Base-by-base conservation (phyloP, 1,140 invertebrate species). In the Drosophila busckii region DNA sequence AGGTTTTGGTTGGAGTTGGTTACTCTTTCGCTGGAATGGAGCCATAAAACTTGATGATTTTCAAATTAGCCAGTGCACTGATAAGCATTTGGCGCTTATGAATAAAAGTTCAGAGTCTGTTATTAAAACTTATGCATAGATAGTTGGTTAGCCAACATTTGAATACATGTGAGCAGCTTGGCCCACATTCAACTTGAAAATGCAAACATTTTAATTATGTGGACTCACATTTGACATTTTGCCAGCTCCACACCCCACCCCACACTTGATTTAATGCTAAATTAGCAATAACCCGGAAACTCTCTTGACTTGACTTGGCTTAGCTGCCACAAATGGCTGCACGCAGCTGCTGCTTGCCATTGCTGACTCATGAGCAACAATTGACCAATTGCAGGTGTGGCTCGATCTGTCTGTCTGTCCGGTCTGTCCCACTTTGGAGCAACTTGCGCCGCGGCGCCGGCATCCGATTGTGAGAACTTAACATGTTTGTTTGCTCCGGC, bases 231-330 rank as follows among this genome's bases (percentile, higher is more conserved):
- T 71, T 78, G 71, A 71, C 71, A 78, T 80, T 80, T 70, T 17
- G 63, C 63, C 70, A 68, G 60, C 20, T n/a, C n/a, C n/a, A n/a
- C n/a, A n/a, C n/a, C n/a, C n/a, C n/a, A n/a, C 32, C 44, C 60
- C 52, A 60, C 22, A 10, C 12, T 15, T 23, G 20, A 22, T 16
- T 20, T 52, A 64, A 52, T 45, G 61, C 58, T 68, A 56, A 75
- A 73, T 73, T 67, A 63, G 62, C 70, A 66, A 68, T 76, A 80
- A 73, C 73, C 73, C 73, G 73, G 73, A 80, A 80, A 82, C 75
- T 58, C 37, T n/a, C n/a, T n/a, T 58, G 50, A 70, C 54, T 54
- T 7, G 48, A 29, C 38, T 16, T 48, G 28, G 19, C 20, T 15
- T 35, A 12, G 13, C 34, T 49, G 56, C 40, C 32, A 53, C 45